Base-by-base conservation (phyloP, 2,888 invertebrate genomes). In the Cataglyphis rosenhaueri region DNA sequence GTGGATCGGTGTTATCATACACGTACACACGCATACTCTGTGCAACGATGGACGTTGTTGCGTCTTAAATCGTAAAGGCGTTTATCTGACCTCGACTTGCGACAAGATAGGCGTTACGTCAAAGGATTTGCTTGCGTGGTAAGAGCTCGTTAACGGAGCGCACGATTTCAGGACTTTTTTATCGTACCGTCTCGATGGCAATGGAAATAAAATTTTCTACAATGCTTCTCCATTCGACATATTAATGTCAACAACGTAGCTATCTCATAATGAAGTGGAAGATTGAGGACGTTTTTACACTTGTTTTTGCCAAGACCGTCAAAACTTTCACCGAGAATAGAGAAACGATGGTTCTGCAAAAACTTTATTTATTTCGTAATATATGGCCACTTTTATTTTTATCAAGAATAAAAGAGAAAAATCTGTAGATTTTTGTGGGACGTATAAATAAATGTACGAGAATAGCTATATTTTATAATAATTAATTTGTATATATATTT, bases 301-400 rank as follows among this genome's bases (percentile, higher is more conserved):
- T 86, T 85, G 85, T 89, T 89, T 85, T 52, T n/a, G n/a, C 86
- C 89, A 90, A 87, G 85, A 86, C 88, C 89, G 90, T 91, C 91
- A 91, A 91, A 52, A 90, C 71, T 68, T 81, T 85, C 81, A 65
- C 81, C 41, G 65, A 35, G 32, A 59, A 70, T n/a, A 41, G 0
- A 25, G 15, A 61, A 73, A 41, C 59, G 29, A 73, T 29, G 41
- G 3, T 83, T 66, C 55, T 29, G 55, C 59, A 29, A 15, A n/a
- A 81, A 64, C 21, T 38, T 29, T 59, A 38, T 62, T 48, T 48
- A 75, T 48, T 62, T 62, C 1, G 21, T 64, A 48, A 74, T 48
- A n/a, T 29, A 35, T 75, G 3, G 15, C 21, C 1, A 21, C 5
- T 48, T 48, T 62, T 15, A 52, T 38, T 65, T 52, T 75, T 38